A percentile compares a stretch with the other conserved stretches of the same genome.
Conservation (phyloP, 2,113 vertebrate genomes). For the Sebastes schlegelii region DNA sequence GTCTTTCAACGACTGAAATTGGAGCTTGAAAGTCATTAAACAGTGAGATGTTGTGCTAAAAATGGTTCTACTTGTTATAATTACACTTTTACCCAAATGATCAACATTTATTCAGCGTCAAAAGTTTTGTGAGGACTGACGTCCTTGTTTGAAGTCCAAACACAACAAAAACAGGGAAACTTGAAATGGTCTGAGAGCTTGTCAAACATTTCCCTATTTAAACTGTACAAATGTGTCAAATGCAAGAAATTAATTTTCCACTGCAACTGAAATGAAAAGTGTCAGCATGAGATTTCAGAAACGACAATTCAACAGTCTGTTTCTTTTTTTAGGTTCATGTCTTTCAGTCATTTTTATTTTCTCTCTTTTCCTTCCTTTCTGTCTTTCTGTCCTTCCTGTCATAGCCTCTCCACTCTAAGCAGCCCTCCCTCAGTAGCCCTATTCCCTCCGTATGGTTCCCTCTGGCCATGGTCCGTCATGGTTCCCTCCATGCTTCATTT, state of each 20-base stretch:
- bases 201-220: conserved; percentile 10
- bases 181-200: background rate
- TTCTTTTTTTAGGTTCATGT: too few species aligned
- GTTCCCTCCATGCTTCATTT: conserved; percentile 71
- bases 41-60: background rate
- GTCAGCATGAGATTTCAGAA: background rate
- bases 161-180: background rate
- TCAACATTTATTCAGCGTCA: background rate
- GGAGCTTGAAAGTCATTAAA: background rate
- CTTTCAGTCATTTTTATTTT: background rate
- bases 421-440: conserved; percentile 16
- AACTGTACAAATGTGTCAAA: conserved; percentile 17
- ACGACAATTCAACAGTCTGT: background rate
- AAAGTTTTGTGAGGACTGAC: background rate
- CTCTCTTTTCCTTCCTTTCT: background rate
- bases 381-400: conserved; percentile 1
- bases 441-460: conserved; percentile 27
- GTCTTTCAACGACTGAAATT: too few species aligned
- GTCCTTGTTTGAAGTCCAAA: conserved; percentile 15
- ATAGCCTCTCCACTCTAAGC: background rate
- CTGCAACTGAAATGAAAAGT: background rate
- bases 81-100: background rate
- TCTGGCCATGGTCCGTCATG: conserved; percentile 61
- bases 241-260: background rate
- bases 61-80: background rate